Percentiles rank a stretch among this genome's conserved stretches.
Evolutionary conservation across 2,797 vertebrate genomes (phyloP).

Genomic region (Margarornis squamiger): DNA sequence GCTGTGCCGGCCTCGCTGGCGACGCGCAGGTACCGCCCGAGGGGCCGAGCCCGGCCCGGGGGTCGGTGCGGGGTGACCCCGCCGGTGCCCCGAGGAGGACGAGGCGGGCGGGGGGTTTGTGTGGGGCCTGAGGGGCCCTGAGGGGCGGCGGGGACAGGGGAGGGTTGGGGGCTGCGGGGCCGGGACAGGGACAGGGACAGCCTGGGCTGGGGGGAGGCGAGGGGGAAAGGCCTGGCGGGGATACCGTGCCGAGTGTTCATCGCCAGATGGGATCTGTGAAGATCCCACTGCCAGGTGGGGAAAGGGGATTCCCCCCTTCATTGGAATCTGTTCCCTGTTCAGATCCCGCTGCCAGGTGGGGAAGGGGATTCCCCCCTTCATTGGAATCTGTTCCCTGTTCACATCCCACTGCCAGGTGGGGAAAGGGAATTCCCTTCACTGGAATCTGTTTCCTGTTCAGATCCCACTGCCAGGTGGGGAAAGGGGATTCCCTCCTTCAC

Average conservation of each 20-base stretch:
- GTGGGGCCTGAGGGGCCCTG: neutral
- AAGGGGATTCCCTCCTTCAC: too few species aligned
- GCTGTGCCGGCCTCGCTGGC: neutral
- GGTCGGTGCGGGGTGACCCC: neutral
- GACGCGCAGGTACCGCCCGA: slow-evolving; percentile 12
- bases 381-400: neutral
- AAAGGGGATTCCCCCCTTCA: too few species aligned
- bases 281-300: neutral
- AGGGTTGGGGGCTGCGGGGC: neutral
- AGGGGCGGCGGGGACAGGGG: neutral
- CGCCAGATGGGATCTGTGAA: rapidly evolving
- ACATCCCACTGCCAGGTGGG: neutral
- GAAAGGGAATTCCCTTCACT: neutral
- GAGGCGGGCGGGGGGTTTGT: too few species aligned
- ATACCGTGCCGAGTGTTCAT: rapidly evolving
- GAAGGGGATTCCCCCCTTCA: neutral
- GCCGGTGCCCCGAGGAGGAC: neutral
- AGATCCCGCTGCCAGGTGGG: neutral
- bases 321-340: neutral
- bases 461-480: neutral
- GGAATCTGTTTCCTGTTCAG: neutral
- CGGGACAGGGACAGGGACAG: rapidly evolving
- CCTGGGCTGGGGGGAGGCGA: neutral
- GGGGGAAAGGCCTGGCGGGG: rapidly evolving
- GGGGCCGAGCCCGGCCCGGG: too few species aligned